Evolutionary conservation across 1,140 invertebrate genomes (phyloP).

Genomic region (Zaprionus ornatus): DNA sequence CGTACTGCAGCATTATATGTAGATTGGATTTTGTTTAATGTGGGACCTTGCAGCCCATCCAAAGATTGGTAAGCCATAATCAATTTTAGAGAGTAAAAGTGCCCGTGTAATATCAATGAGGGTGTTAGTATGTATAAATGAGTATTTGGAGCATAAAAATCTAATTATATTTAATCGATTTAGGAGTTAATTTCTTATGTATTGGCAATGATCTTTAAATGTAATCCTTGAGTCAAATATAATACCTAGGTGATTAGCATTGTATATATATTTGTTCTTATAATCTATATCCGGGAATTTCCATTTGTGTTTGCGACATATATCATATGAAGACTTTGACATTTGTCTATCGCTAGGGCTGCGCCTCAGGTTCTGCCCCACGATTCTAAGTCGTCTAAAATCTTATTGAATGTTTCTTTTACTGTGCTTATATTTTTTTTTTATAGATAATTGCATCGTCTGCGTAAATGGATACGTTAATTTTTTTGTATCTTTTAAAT

Average conservation of each 20-base stretch:
- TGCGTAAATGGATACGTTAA: constrained; percentile 6
- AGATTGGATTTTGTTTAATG: no score
- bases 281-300: no score
- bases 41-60: neutral
- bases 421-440: constrained; percentile 13
- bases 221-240: constrained; percentile 11
- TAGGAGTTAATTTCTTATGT: constrained; percentile 16
- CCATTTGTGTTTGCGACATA: no score
- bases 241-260: neutral
- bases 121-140: constrained; percentile 11
- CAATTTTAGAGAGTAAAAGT: constrained; percentile 12
- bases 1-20: constrained; percentile 20
- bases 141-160: constrained; percentile 13
- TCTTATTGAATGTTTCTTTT: constrained; percentile 5
- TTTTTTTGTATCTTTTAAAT: neutral
- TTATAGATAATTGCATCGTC: constrained; percentile 26
- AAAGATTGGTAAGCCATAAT: constrained; percentile 10
- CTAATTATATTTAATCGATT: constrained; percentile 19
- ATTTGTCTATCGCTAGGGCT: no score
- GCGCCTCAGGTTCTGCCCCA: neutral
- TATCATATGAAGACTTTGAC: no score
- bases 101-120: neutral
- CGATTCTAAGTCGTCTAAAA: constrained; percentile 2
- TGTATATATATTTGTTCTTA: constrained; percentile 14
- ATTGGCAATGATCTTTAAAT: constrained; percentile 9